Percentiles rank a stretch among this genome's conserved stretches.
These are phyloP conservation scores for Danio albolineatus DNA, from an alignment of 2,797 vertebrate species.

Conservation along the genomic window DNA sequence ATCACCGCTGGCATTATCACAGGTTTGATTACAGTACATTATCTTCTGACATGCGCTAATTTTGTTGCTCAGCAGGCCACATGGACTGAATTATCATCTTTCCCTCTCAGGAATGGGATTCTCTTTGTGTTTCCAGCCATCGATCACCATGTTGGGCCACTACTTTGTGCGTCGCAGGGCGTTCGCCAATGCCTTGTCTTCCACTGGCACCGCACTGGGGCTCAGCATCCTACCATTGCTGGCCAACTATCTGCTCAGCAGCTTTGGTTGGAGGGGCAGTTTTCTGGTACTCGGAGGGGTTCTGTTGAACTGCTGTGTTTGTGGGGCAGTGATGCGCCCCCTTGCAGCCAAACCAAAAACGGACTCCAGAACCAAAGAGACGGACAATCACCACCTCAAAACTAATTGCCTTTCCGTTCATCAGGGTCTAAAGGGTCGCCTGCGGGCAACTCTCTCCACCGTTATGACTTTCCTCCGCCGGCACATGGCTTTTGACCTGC, in stretches of 20 bases:
- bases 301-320: constrained; percentile 84
- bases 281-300: constrained; percentile 86
- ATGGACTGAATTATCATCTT: constrained; percentile 18
- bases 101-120: constrained; percentile 80
- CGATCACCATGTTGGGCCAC: constrained; percentile 80
- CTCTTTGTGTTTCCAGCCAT: constrained; percentile 85
- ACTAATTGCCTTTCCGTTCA: constrained; percentile 24
- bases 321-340: constrained; percentile 86
- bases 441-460: constrained; percentile 40
- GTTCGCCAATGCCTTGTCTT: constrained; percentile 83
- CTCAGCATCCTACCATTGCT: constrained; percentile 80
- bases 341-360: constrained; percentile 59
- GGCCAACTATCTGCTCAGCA: constrained; percentile 77
- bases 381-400: not conserved
- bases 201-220: constrained; percentile 82
- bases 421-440: constrained; percentile 41
- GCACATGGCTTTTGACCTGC: constrained; percentile 84
- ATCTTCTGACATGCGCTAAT: not conserved
- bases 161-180: constrained; percentile 80
- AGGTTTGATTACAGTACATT: constrained; percentile 67
- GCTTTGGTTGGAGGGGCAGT: constrained; percentile 86
- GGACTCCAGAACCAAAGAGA: not conserved
- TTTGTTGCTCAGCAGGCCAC: not conserved
- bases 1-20: constrained; percentile 81
- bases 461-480: constrained; percentile 68